Evolutionary conservation across 2,888 invertebrate species (phyloP).

Genomic region (Cephus sareptanus): DNA sequence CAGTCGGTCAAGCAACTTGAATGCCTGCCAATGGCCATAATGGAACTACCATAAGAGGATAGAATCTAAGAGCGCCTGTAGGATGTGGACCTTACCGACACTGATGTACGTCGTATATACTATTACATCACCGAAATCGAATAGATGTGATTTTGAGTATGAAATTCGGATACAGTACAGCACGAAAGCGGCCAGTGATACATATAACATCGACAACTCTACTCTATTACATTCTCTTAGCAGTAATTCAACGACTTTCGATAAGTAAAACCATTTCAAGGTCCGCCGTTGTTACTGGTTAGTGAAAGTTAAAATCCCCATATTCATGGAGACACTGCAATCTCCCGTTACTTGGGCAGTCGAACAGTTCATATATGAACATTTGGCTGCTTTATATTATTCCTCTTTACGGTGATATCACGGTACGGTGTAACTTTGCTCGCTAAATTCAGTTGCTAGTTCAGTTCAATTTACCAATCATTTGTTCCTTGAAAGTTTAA

Average conservation of each 20-base stretch:
- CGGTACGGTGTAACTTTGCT: neutral
- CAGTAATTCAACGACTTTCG: neutral
- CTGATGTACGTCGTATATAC: neutral
- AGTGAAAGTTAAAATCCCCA: neutral
- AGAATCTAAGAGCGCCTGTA: neutral
- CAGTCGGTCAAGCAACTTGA: neutral
- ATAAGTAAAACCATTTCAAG: neutral
- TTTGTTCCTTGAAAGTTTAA: neutral
- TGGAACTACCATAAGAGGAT: too few relatives aligned
- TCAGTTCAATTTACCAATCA: neutral
- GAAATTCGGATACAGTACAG: neutral
- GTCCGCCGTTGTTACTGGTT: neutral
- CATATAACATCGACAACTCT: neutral
- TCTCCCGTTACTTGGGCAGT: neutral
- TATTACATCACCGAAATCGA: neutral
- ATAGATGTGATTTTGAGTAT: neutral
- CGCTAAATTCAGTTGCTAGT: neutral
- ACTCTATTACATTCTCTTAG: neutral
- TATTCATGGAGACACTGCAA: neutral
- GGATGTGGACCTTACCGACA: neutral
- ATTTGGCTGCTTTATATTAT: neutral
- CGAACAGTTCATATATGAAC: neutral
- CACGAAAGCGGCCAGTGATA: neutral
- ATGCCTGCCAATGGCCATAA: too few relatives aligned
- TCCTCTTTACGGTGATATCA: neutral